Evolutionary conservation across 2,113 vertebrate species (phyloP).

Genomic region (Pterocles burchelli): DNA sequence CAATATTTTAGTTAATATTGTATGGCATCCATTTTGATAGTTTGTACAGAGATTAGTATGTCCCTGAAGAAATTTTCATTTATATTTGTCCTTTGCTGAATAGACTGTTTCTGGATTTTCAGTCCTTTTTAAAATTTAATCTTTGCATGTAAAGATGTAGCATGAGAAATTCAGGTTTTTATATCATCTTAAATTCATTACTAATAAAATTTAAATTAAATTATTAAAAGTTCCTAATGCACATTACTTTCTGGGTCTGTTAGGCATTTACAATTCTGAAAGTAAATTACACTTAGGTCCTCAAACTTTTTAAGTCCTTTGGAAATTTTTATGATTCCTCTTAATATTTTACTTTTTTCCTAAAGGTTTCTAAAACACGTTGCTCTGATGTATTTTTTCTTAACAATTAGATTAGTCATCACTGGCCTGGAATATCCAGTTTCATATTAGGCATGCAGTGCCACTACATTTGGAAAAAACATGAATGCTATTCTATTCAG

Average conservation of each 20-base stretch:
- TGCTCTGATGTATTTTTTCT: neutral
- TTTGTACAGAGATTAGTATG: neutral
- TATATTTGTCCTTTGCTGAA: neutral
- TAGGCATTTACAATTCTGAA: neutral
- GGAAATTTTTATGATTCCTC: neutral
- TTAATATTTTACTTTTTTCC: neutral
- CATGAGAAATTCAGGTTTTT: neutral
- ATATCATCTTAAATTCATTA: neutral
- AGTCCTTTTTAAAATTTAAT: neutral
- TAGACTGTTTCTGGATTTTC: neutral
- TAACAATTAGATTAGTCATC: neutral
- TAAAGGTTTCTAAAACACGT: neutral
- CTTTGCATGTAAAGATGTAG: neutral
- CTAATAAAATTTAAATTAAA: conserved; percentile 19
- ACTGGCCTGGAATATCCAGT: neutral
- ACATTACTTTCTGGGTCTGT: neutral
- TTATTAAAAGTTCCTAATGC: neutral
- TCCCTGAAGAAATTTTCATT: neutral
- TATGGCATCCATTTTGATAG: neutral
- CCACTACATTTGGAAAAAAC: neutral
- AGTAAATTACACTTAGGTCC: neutral
- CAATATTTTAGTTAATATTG: neutral
- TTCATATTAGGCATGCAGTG: neutral
- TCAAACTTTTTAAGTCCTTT: neutral
- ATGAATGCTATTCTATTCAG: neutral